phyloP scores from a whole-genome alignment of 2,797 vertebrate genomes.

The Anguilla anguilla region DNA sequence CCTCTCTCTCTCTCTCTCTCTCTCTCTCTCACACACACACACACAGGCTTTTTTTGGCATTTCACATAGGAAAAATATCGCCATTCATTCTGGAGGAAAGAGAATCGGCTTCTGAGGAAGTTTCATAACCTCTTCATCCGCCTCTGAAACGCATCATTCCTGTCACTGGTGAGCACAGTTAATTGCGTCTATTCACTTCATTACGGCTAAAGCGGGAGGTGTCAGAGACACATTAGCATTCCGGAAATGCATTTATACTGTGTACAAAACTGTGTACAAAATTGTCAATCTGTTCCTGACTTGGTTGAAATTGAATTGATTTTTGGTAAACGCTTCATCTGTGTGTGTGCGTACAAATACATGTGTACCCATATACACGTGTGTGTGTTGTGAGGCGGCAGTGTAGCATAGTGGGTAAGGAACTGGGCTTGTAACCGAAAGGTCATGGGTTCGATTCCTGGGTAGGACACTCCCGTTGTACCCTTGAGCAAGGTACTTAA shows the following conservation, averaged over 20 bases:
- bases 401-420: too few species aligned
- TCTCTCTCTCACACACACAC: not conserved
- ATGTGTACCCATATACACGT: not conserved
- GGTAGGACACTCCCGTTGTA: too few species aligned
- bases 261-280: not conserved
- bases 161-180: not conserved
- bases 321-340: not conserved
- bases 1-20: constrained; percentile 21
- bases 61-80: not conserved
- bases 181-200: constrained; percentile 13
- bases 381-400: too few species aligned
- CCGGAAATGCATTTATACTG: not conserved
- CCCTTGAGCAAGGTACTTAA: too few species aligned
- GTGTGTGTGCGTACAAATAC: not conserved
- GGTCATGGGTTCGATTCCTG: too few species aligned
- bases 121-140: constrained; percentile 17
- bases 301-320: not conserved
- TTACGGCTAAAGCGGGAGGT: not conserved
- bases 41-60: not conserved
- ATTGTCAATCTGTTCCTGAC: not conserved
- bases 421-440: too few species aligned
- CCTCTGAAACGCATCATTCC: not conserved
- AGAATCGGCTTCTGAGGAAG: constrained; percentile 27
- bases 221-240: not conserved
- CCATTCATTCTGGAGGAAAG: not conserved